phyloP scores from a whole-genome alignment of 2,113 vertebrate genomes.

The Serinus canaria region DNA sequence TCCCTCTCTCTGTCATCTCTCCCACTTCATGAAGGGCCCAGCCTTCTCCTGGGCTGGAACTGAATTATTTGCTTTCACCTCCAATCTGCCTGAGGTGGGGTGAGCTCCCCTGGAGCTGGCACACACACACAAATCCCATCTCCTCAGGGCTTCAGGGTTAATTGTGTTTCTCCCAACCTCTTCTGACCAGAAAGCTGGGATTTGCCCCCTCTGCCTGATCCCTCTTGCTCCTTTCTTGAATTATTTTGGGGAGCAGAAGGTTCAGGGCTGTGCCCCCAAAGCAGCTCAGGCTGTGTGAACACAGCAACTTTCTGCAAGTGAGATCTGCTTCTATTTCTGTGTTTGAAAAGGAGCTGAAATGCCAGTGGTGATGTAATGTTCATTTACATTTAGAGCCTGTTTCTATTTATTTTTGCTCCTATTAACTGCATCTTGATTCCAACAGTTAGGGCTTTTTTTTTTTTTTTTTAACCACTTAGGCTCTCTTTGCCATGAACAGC shows the following conservation, averaged over 20 bases:
- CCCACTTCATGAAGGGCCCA: neutral
- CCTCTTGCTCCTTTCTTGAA: neutral
- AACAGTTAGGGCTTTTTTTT: neutral
- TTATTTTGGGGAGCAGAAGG: neutral
- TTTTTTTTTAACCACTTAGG: neutral
- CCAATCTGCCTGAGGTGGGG: neutral
- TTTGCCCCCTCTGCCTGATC: neutral
- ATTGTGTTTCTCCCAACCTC: neutral
- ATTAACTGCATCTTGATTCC: slow-evolving; percentile 10
- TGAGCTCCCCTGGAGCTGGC: neutral
- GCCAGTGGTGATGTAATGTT: slow-evolving; percentile 37
- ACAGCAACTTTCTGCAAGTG: neutral
- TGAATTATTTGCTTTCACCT: slow-evolving; percentile 4
- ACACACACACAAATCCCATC: neutral
- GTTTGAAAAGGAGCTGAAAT: slow-evolving; percentile 27
- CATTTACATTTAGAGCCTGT: slow-evolving; percentile 50
- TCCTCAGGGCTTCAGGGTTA: neutral
- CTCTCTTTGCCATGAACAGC: neutral
- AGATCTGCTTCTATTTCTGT: neutral
- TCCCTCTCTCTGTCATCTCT: neutral
- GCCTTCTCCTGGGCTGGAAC: neutral
- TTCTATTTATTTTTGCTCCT: slow-evolving; percentile 50
- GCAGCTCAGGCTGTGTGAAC: neutral
- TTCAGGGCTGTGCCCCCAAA: neutral
- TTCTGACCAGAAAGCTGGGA: neutral